Conservation (phyloP, 2,888 invertebrate genomes). For the Odontocolon sp. region DNA sequence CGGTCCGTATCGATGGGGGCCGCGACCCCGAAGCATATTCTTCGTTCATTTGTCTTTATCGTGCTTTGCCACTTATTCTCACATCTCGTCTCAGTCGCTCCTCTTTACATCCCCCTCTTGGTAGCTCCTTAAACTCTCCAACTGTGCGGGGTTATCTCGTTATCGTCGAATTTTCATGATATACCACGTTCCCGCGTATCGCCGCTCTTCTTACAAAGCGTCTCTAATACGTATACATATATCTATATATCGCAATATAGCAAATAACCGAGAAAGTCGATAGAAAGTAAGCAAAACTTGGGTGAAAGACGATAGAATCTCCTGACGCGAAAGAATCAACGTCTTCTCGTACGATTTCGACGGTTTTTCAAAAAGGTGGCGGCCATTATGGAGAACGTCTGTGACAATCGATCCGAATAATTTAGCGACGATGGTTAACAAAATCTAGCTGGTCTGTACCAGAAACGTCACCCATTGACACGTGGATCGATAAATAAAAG, state of each 20-base stretch:
- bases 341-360: too few species aligned
- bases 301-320: too few species aligned
- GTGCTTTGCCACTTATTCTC: constrained; percentile 31
- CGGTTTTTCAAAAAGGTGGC: not conserved
- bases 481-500: not conserved
- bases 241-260: not conserved
- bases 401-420: too few species aligned
- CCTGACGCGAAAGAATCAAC: too few species aligned
- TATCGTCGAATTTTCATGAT: constrained; percentile 71
- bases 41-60: constrained; percentile 2
- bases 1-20: constrained; percentile 74
- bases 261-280: not conserved
- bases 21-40: constrained; percentile 69
- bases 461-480: too few species aligned
- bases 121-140: constrained; percentile 23
- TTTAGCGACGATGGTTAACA: not conserved
- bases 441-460: not conserved
- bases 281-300: not conserved
- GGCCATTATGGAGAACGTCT: not conserved
- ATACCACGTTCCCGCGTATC: constrained; percentile 36
- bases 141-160: constrained; percentile 67
- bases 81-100: constrained; percentile 21
- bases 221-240: not conserved
- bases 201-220: not conserved
- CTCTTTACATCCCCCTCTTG: constrained; percentile 13